phyloP scores from a whole-genome alignment of 2,113 vertebrate genomes.

The Pseudopipra pipra region DNA sequence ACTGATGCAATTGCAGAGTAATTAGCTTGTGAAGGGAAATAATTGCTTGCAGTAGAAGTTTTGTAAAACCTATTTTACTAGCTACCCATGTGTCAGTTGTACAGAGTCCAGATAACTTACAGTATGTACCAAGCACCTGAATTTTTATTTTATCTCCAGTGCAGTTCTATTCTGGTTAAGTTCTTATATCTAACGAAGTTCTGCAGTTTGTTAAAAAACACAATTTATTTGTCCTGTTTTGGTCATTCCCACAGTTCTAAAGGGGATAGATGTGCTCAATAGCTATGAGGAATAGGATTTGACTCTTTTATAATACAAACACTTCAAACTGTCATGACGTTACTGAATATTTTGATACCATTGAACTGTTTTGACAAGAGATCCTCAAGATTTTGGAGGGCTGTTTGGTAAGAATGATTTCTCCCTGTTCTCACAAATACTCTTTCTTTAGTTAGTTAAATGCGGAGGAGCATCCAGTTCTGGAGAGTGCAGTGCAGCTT shows the following conservation, averaged over 20 bases:
- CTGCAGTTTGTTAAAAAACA: not conserved
- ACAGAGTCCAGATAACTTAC: not conserved
- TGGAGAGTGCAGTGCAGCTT: not conserved
- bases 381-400: not conserved
- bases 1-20: not conserved
- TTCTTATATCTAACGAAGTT: not conserved
- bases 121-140: not conserved
- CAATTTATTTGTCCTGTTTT: not conserved
- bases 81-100: not conserved
- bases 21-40: not conserved
- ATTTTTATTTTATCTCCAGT: not conserved
- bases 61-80: not conserved
- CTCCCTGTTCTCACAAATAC: not conserved
- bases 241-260: not conserved
- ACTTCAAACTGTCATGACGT: not conserved
- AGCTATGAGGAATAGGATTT: not conserved
- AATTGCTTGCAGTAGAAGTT: not conserved
- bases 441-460: not conserved
- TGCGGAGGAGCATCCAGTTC: not conserved
- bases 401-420: not conserved
- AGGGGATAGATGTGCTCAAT: not conserved
- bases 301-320: not conserved
- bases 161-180: not conserved
- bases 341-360: not conserved
- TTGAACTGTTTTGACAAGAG: not conserved